Base-by-base conservation (phyloP, 2,888 invertebrate genomes). In the Ischnura elegans region DNA sequence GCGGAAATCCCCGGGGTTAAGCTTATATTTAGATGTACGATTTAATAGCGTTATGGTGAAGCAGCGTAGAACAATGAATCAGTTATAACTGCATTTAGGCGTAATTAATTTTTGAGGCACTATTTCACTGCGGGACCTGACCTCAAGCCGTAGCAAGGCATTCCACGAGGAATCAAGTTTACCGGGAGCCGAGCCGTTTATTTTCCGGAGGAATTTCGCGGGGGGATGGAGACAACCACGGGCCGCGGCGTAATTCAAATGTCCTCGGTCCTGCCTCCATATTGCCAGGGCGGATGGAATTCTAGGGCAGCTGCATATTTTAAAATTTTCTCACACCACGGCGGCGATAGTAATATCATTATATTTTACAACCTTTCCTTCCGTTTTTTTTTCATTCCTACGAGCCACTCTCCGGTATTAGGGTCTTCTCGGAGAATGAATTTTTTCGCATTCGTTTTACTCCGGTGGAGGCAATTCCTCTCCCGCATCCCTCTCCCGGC, bases 381-480 rank as follows among this genome's bases (percentile, higher is more conserved):
- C 76, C 10, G n/a, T 61, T 76, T 76, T 66, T 66, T 76, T 76
- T 76, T 36, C 36, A 29, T n/a, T n/a, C n/a, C n/a, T n/a, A n/a
- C 61, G 25, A 76, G 76, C 76, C 36, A 76, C 76, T 76, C 66
- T 76, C 76, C 25, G 76, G 29, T 76, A 76, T 76, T 76, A 36
- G 36, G 76, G 36, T 36, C 2, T 76, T 36, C 36, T 76, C 76
- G 10, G 36, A 36, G 76, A 76, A 76, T 76, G 29, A 76, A 76
- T 76, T 76, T 76, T 76, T 76, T 76, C 76, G 36, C 76, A 76
- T 76, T 76, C 76, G 29, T 76, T 76, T 36, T 13, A 36, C 76
- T 76, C 76, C 36, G 10, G 6, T 8, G 10, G 36, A 76, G 76
- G 76, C 76, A 76, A 76, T 76, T 76, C 43, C 90, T 90, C 61